phyloP scores from a whole-genome alignment of 2,797 vertebrate species.

The Rhinoraja longicauda region DNA sequence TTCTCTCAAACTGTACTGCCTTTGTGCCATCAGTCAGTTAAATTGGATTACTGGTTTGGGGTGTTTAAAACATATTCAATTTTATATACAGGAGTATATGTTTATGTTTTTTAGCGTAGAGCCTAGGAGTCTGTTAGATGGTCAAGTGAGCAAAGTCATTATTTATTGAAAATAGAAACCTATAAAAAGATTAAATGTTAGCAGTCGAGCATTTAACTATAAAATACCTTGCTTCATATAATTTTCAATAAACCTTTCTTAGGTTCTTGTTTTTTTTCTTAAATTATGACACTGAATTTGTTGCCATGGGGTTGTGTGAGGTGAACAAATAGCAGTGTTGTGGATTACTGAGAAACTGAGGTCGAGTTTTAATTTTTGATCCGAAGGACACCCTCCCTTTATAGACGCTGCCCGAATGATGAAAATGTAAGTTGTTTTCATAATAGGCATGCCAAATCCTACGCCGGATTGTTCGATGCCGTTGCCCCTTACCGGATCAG shows the following conservation, averaged over 20 bases:
- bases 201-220: not conserved
- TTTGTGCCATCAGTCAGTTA: not conserved
- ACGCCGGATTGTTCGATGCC: not conserved
- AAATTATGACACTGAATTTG: not conserved
- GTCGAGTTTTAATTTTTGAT: not conserved
- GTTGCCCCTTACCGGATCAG: not conserved
- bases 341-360: not conserved
- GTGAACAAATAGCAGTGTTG: not conserved
- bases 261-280: not conserved
- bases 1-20: slow-evolving; percentile 23
- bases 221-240: not conserved
- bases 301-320: not conserved
- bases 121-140: not conserved
- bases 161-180: slow-evolving; percentile 9
- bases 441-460: not conserved
- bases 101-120: slow-evolving; percentile 26
- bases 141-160: not conserved
- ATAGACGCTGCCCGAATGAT: not conserved
- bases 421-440: not conserved
- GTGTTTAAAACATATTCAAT: slow-evolving; percentile 19
- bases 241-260: not conserved
- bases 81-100: not conserved
- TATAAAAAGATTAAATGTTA: not conserved
- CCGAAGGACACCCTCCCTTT: not conserved
- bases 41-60: slow-evolving; percentile 17